Conservation (phyloP, 1,140 invertebrate genomes). For the Temnothorax nylanderi region DNA sequence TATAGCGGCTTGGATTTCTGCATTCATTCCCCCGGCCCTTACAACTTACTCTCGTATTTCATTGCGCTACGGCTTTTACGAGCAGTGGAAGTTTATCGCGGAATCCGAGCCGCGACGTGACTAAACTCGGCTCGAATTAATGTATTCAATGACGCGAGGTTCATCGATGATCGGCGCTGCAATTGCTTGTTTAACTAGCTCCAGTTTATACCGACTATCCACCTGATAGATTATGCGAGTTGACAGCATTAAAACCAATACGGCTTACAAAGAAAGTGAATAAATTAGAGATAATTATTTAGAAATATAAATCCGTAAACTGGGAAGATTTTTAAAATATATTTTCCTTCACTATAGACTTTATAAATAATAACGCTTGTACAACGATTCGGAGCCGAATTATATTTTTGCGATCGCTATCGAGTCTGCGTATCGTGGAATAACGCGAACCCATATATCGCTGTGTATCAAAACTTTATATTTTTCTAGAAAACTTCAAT, state of each 20-base stretch:
- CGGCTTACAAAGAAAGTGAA: no score
- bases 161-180: slow-evolving; percentile 7
- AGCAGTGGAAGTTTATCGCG: slow-evolving; percentile 38
- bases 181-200: not conserved
- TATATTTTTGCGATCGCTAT: not conserved
- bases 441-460: not conserved
- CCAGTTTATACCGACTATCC: not conserved
- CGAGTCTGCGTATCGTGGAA: not conserved
- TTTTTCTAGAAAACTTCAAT: not conserved
- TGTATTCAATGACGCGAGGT: not conserved
- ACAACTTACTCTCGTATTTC: slow-evolving; percentile 41
- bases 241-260: not conserved
- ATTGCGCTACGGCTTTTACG: slow-evolving; percentile 22
- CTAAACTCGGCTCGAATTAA: slow-evolving; percentile 33
- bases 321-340: not conserved
- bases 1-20: slow-evolving; percentile 7
- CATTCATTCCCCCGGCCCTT: not conserved
- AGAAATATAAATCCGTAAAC: not conserved
- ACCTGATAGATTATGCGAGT: not conserved
- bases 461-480: not conserved
- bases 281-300: not conserved
- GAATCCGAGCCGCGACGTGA: slow-evolving; percentile 38
- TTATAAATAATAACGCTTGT: not conserved
- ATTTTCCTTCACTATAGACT: not conserved
- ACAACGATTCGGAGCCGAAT: not conserved